Evolutionary conservation across 2,113 vertebrate species (phyloP), one percentile per base, ranked within the genome.

Genomic region (Tragulus kanchil): DNA sequence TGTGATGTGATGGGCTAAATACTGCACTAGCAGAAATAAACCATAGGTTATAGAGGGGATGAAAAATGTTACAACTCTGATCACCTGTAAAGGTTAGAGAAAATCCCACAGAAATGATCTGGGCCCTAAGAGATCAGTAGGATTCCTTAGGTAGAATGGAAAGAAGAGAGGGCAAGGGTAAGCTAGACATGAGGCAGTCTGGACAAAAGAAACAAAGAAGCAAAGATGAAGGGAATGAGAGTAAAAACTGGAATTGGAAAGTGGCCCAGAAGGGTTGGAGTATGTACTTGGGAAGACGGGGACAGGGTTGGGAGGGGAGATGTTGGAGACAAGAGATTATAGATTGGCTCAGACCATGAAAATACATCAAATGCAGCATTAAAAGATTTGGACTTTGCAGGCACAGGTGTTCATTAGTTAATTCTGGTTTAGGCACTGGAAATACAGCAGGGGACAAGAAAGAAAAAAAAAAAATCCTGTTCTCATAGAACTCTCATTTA

Each of bases 161-260:
- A 61, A 19, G 13, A 59, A 86, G 8, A 79, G n/a, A 1, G 26
- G 54, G n/a, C 59, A 87, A 52, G 13, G 12, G 5, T 28, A 87
- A 79, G 12, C 2, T 28, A 62, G 45, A 64, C 11, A 12, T 16
- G 6, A 90, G 54, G 42, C 12, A 28, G 17, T 85, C 64, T 19
- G 31, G 50, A 58, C 19, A 45, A 21, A 73, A 86, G 73, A 83
- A 83, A 78, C 15, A 87, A 61, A 78, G 92, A 71, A 90, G 28
- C 11, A 36, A 81, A 65, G 26, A 61, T 48, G 8, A 6, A 25
- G 15, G 11, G 28, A 3, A 5, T 61, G 16, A 61, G 58, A 82
- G 15, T n/a, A 9, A 21, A n/a, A 42, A 28, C 19, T 21, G 15
- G n/a, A 59, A 82, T 1, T 13, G 17, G 26, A 61, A 78, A 36